Evolutionary conservation across 2,888 invertebrate genomes (phyloP), one percentile per base, ranked within the genome.

Genomic region (Dione juno): DNA sequence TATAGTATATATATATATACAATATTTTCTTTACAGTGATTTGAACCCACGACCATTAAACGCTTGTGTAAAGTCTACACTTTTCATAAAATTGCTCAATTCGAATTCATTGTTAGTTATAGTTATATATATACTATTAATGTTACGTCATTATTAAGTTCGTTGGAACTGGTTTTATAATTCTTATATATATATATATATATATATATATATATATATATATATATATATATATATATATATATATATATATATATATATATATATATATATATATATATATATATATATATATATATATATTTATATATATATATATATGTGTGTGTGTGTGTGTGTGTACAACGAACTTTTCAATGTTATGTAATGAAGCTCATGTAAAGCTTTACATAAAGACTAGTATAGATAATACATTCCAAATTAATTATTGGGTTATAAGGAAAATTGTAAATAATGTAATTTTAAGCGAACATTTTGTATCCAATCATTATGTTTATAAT

Each of bases 381-480:
- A 71, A 77, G 77, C 77, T 77, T 77, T 77, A 76, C 74, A 61
- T 67, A 71, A 77, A 76, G 75, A 79, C 77, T 63, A 59, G 64
- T 73, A 63, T 54, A 73, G 68, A 65, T 67, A 71, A 74, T 75
- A 77, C 81, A 83, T 83, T 82, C 83, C 81, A 81, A 77, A 79
- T 71, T 78, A 80, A 77, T 75, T 75, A 75, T 77, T 76, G 78
- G 79, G 84, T 84, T 67, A 77, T 77, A 82, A 80, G 80, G 84
- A 85, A 77, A 79, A 81, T 81, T 84, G 66, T 69, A 90, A 77
- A 67, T 84, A 83, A 72, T 72, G 3, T 35, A 37, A 74, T 78
- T 43, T 72, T 84, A 86, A 82, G 81, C 54, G 57, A 70, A 77
- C 80, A 82, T 88, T 90, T 90, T 91, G 85, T 88, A 86, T 84